phyloP scores from a whole-genome alignment of 2,113 vertebrate genomes.

The Hucho hucho region DNA sequence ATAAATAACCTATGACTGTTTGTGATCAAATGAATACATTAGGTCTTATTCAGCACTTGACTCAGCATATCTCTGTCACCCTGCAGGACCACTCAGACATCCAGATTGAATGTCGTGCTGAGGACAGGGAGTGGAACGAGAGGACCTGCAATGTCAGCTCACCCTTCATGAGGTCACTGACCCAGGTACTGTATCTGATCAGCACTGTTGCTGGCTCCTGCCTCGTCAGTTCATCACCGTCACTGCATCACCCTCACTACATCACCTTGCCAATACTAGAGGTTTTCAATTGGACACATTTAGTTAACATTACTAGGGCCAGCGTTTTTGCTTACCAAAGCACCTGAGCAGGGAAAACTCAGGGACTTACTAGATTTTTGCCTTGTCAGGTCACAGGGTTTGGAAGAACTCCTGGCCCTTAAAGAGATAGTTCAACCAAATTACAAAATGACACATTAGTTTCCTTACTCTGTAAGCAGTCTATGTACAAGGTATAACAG shows the following conservation, averaged over 20 bases:
- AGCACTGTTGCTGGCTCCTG: not conserved
- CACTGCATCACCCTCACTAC: not conserved
- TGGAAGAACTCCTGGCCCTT: not conserved
- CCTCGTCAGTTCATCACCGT: not conserved
- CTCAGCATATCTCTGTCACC: not conserved
- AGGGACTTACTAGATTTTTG: not conserved
- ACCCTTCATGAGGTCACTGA: constrained; percentile 86
- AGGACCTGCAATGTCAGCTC: constrained; percentile 86
- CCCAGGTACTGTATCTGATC: constrained; percentile 75
- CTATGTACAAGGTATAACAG: no score
- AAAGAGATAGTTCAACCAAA: no score
- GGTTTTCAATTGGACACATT: not conserved
- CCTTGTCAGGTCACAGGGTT: not conserved
- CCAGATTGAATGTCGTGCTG: constrained; percentile 80
- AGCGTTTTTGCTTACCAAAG: not conserved
- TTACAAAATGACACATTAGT: no score
- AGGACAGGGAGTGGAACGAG: constrained; percentile 65
- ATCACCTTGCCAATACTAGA: not conserved
- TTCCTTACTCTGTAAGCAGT: no score
- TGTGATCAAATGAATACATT: not conserved
- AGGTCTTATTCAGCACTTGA: not conserved
- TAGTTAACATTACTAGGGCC: not conserved
- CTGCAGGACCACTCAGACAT: constrained; percentile 84
- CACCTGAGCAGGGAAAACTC: not conserved
- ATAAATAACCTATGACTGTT: not conserved